A percentile compares a stretch with the other conserved stretches of the same genome.
Conservation (phyloP, 2,797 vertebrate genomes). For the Kryptopterus vitreolus region DNA sequence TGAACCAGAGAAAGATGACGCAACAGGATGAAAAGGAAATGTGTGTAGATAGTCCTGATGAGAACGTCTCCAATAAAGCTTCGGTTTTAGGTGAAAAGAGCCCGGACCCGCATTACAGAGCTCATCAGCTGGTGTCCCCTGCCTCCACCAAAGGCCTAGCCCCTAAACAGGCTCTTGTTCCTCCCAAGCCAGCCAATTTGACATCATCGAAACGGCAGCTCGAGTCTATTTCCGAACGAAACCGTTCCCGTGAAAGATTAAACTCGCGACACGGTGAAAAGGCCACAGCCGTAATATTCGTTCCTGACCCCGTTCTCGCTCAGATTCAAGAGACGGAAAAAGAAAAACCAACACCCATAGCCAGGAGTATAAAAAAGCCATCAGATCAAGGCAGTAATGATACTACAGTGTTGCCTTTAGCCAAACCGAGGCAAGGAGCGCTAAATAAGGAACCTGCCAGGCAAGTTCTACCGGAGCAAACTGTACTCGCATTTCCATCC, state of each 20-base stretch:
- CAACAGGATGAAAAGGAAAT: conserved; percentile 65
- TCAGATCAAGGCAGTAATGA: conserved; percentile 35
- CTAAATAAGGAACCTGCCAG: conserved; percentile 50
- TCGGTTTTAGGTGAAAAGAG: conserved; percentile 48
- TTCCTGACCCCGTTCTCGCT: background rate
- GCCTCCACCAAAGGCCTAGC: conserved; percentile 49
- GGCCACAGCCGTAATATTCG: background rate
- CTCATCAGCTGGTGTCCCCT: conserved; percentile 48
- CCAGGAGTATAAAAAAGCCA: conserved; percentile 39
- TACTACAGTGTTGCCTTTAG: conserved; percentile 60
- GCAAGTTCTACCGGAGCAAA: conserved; percentile 47
- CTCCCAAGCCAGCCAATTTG: conserved; percentile 56
- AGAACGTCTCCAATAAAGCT: conserved; percentile 25
- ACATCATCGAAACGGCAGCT: conserved; percentile 20
- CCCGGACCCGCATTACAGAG: conserved; percentile 39
- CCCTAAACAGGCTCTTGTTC: conserved; percentile 55
- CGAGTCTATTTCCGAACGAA: conserved; percentile 49
- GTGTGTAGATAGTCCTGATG: conserved; percentile 71
- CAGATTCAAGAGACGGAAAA: conserved; percentile 24
- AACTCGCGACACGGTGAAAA: conserved; percentile 40
- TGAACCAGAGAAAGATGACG: conserved; percentile 68
- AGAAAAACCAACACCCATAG: conserved; percentile 49
- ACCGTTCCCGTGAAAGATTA: conserved; percentile 35
- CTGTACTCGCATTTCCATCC: conserved; percentile 7
- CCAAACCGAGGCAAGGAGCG: conserved; percentile 71